Conservation (phyloP, 2,797 vertebrate species). For the Gorsachius magnificus region DNA sequence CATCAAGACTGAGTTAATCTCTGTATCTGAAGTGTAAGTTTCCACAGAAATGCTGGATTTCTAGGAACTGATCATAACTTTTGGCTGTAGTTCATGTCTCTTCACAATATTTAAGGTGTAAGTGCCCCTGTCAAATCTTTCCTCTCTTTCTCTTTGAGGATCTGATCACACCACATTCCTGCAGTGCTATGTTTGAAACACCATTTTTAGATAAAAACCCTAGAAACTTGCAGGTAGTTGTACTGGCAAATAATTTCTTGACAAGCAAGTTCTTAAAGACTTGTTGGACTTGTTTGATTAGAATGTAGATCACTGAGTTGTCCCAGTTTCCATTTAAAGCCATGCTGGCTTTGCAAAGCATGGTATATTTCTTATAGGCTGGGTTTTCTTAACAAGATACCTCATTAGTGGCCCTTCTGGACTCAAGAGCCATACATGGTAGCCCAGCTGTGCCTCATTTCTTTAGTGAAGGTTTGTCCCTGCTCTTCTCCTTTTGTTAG, state of each 20-base stretch:
- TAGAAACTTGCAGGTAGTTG: neutral
- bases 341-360: neutral
- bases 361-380: neutral
- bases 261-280: neutral
- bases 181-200: neutral
- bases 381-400: neutral
- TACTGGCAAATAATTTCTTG: neutral
- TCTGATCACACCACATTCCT: neutral
- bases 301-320: neutral
- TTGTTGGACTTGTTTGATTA: neutral
- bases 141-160: neutral
- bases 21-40: constrained; percentile 96
- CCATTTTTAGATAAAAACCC: neutral
- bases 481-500: constrained; percentile 54
- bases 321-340: neutral
- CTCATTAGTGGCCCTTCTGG: neutral
- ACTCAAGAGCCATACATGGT: neutral
- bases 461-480: neutral
- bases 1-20: constrained; percentile 96
- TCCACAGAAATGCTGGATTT: constrained; percentile 13
- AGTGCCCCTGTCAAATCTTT: neutral
- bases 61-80: neutral
- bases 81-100: neutral
- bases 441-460: neutral
- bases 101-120: neutral